Percentiles rank a stretch among this genome's conserved stretches.
Conservation (phyloP, 53 echinoderm and acorn worm species). For the Apostichopus leukothele region DNA sequence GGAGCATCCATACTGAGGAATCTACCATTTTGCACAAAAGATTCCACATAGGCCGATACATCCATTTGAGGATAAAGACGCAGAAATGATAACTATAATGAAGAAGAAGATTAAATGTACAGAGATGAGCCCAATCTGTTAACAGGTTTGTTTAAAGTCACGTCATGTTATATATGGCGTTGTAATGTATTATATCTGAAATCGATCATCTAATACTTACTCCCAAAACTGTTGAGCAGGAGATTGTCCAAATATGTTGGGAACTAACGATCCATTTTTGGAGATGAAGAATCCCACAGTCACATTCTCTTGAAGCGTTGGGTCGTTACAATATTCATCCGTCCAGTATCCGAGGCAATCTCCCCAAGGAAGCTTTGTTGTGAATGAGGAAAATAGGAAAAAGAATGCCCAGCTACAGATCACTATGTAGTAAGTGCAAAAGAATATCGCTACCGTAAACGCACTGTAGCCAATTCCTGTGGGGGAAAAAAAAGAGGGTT, state of each 20-base stretch:
- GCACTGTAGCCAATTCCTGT: conserved; percentile 90
- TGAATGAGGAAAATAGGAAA: conserved; percentile 93
- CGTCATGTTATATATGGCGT: too few relatives aligned
- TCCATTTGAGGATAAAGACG: too few relatives aligned
- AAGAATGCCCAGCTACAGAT: conserved; percentile 90
- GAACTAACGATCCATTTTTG: conserved; percentile 55
- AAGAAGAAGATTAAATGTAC: too few relatives aligned
- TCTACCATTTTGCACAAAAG: too few relatives aligned
- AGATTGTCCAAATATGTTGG: conserved; percentile 62
- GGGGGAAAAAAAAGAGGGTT: neutral
- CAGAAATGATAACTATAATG: too few relatives aligned
- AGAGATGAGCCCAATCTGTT: too few relatives aligned
- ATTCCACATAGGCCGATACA: too few relatives aligned
- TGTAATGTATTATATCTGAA: too few relatives aligned
- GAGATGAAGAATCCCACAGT: conserved; percentile 59
- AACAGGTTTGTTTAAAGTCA: too few relatives aligned
- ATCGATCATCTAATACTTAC: conserved; percentile 55
- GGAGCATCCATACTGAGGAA: too few relatives aligned
- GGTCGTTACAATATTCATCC: conserved; percentile 71
- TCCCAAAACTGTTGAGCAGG: conserved; percentile 97
- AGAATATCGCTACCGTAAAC: conserved; percentile 78
- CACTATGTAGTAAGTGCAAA: conserved; percentile 96
- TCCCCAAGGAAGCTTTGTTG: conserved; percentile 77
- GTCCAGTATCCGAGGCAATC: conserved; percentile 78
- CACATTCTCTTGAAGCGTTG: conserved; percentile 61